phyloP scores from a whole-genome alignment of 2,113 vertebrate species.

The Tenebrosternarchus preto region DNA sequence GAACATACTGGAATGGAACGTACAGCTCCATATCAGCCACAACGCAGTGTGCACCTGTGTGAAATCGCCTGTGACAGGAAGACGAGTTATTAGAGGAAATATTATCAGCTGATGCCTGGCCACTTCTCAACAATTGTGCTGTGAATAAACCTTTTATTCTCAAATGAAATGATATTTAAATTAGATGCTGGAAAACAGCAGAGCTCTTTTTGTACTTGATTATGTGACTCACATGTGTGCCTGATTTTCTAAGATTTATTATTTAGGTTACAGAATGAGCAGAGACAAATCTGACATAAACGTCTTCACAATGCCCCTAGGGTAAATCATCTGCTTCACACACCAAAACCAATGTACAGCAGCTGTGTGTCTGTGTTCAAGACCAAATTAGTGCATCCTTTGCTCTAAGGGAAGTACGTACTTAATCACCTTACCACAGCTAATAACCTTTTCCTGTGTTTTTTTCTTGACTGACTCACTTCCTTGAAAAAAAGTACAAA shows the following conservation, averaged over 20 bases:
- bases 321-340: neutral
- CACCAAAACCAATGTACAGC: neutral
- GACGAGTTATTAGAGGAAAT: no score
- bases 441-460: slow-evolving; percentile 26
- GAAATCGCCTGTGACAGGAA: slow-evolving; percentile 1
- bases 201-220: neutral
- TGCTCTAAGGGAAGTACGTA: slow-evolving; percentile 35
- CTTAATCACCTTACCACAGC: slow-evolving; percentile 16
- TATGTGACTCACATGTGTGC: neutral
- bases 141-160: slow-evolving; percentile 52
- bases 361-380: neutral
- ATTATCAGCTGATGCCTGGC: slow-evolving; percentile 44
- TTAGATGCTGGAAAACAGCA: slow-evolving; percentile 44
- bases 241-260: neutral
- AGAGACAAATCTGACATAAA: neutral
- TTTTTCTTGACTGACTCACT: slow-evolving; percentile 29
- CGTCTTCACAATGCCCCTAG: neutral
- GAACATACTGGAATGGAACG: no score
- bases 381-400: slow-evolving; percentile 11
- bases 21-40: neutral
- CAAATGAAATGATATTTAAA: slow-evolving; percentile 56
- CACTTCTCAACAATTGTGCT: slow-evolving; percentile 38
- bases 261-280: neutral
- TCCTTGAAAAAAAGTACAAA: neutral
- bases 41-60: neutral